A percentile compares a stretch with the other conserved stretches of the same genome.
These are phyloP conservation scores for Orientallactaga bullata DNA, from an alignment of 2,113 vertebrate genomes.

Conservation along the genomic window DNA sequence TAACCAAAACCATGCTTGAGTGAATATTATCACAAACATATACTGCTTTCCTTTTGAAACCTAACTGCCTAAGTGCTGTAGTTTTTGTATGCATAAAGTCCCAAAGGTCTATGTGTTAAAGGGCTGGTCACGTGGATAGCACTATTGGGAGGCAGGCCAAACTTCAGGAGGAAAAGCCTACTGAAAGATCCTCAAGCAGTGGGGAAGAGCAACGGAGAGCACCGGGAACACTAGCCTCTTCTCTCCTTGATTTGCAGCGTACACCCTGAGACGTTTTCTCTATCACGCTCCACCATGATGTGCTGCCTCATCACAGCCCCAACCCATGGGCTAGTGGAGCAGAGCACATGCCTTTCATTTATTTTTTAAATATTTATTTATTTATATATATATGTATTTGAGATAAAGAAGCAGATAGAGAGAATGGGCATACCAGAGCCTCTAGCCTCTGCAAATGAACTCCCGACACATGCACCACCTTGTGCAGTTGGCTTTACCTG, in stretches of 20 bases:
- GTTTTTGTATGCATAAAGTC: background rate
- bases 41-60: background rate
- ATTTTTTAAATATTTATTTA: too few relatives aligned
- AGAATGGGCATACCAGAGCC: too few relatives aligned
- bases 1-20: slow-evolving; percentile 30
- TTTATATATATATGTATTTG: too few relatives aligned
- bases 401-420: too few relatives aligned
- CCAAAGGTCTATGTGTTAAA: background rate
- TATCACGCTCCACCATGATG: background rate
- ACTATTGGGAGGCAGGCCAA: background rate
- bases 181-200: too few relatives aligned
- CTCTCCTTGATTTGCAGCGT: background rate
- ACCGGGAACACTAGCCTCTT: background rate
- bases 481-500: too few relatives aligned
- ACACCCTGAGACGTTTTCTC: background rate
- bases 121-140: background rate
- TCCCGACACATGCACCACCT: too few relatives aligned
- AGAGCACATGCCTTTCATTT: too few relatives aligned
- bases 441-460: too few relatives aligned
- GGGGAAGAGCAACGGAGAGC: background rate
- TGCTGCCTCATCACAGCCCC: background rate
- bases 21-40: background rate
- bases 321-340: too few relatives aligned
- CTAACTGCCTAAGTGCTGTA: background rate
- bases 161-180: background rate